Percentiles rank a stretch among this genome's conserved stretches.
Evolutionary conservation across 2,888 invertebrate species (phyloP).

Genomic region (Sinopyrophorus schimmeli): DNA sequence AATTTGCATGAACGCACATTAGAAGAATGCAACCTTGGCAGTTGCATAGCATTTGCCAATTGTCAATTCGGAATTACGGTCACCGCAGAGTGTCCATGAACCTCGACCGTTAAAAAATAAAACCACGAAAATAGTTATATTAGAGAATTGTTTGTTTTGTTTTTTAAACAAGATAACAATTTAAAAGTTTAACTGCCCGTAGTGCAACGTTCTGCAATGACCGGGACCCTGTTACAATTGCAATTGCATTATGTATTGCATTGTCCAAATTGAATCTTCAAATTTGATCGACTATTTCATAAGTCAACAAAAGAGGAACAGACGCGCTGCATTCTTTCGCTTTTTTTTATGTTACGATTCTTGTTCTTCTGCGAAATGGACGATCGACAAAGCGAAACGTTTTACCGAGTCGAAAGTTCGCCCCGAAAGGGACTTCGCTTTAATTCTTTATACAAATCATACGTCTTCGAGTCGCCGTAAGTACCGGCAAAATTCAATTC

Average conservation of each 20-base stretch:
- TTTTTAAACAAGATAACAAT: slow-evolving; percentile 37
- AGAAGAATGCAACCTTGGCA: slow-evolving; percentile 9
- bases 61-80: slow-evolving; percentile 46
- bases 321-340: too few species aligned
- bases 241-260: slow-evolving; percentile 30
- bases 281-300: slow-evolving; percentile 20
- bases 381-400: too few species aligned
- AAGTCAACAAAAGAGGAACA: slow-evolving; percentile 10
- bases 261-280: slow-evolving; percentile 25
- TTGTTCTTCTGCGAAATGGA: too few species aligned
- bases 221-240: slow-evolving; percentile 26
- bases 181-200: slow-evolving; percentile 37
- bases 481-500: too few species aligned
- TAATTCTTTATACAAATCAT: too few species aligned
- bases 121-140: slow-evolving; percentile 33
- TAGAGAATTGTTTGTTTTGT: slow-evolving; percentile 40
- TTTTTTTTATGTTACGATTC: neutral
- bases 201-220: slow-evolving; percentile 34
- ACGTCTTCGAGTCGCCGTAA: too few species aligned
- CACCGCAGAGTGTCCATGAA: slow-evolving; percentile 45
- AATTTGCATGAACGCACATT: slow-evolving; percentile 12
- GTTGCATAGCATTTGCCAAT: slow-evolving; percentile 27
- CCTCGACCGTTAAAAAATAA: slow-evolving; percentile 42
- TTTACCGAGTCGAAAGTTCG: too few species aligned
- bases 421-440: too few species aligned